A percentile compares a stretch with the other conserved stretches of the same genome.
Conservation (phyloP, 2,113 vertebrate species). For the Sterrhoptilus dennistouni region DNA sequence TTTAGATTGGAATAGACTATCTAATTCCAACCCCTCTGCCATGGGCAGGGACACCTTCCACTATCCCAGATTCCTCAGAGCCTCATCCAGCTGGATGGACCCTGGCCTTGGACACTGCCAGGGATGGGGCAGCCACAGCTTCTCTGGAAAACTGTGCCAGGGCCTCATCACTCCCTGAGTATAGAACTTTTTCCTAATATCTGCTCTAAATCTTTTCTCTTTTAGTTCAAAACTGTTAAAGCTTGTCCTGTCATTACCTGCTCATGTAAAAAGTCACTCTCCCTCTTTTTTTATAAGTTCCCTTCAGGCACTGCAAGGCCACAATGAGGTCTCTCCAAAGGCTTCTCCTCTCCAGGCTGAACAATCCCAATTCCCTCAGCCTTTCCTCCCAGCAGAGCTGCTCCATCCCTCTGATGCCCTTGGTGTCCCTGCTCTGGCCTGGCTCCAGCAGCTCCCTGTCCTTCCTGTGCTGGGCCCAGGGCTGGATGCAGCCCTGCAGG, state of each 20-base stretch:
- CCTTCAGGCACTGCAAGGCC: not conserved
- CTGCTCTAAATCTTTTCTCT: not conserved
- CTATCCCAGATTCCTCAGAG: not conserved
- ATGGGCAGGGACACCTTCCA: not conserved
- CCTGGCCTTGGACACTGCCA: not conserved
- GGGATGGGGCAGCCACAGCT: not conserved
- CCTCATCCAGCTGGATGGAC: not conserved
- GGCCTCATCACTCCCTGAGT: not conserved
- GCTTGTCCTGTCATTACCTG: not conserved
- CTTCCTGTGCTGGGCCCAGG: not conserved
- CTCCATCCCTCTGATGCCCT: not conserved
- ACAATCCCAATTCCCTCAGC: not conserved
- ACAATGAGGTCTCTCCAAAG: not conserved
- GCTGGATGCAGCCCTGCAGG: not conserved
- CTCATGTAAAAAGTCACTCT: not conserved
- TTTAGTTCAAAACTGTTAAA: not conserved
- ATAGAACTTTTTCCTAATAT: not conserved
- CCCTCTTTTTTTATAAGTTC: not conserved
- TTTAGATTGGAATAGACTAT: not conserved
- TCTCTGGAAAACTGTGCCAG: not conserved
- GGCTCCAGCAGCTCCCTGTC: not conserved
- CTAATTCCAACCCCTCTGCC: not conserved
- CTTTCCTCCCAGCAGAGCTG: not conserved
- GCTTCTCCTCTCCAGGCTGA: not conserved
- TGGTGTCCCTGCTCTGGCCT: not conserved